These are phyloP conservation scores for Capromys pilorides DNA, from an alignment of 2,797 vertebrate genomes.

Conservation along the genomic window DNA sequence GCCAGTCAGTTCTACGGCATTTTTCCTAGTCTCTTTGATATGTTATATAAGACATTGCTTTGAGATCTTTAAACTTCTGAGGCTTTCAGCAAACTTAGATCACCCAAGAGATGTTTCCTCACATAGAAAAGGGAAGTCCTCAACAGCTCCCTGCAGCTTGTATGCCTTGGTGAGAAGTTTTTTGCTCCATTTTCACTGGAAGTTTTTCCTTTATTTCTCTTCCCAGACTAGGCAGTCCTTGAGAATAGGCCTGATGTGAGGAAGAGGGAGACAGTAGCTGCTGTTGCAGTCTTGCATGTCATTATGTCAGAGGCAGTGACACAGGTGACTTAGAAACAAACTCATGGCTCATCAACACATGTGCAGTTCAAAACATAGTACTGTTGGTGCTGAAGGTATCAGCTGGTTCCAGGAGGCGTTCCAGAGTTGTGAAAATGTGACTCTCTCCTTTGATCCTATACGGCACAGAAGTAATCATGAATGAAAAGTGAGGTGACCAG, in stretches of 20 bases:
- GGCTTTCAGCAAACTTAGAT: neutral
- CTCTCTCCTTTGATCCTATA: neutral
- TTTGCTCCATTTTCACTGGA: neutral
- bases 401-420: neutral
- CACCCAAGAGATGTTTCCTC: neutral
- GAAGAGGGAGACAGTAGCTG: neutral
- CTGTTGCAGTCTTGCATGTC: neutral
- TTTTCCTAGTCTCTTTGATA: too few species aligned
- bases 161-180: neutral
- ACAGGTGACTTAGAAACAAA: neutral
- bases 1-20: too few species aligned
- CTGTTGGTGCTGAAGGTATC: neutral
- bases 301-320: rapidly evolving
- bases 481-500: neutral
- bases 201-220: neutral
- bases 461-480: neutral
- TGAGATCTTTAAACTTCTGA: neutral
- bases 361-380: neutral
- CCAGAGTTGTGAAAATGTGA: neutral
- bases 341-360: neutral
- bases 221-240: neutral
- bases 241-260: neutral
- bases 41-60: neutral
- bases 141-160: neutral
- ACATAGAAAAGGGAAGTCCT: neutral